These are phyloP conservation scores for Echeneis naucrates DNA, from an alignment of 2,797 vertebrate species.

Conservation along the genomic window DNA sequence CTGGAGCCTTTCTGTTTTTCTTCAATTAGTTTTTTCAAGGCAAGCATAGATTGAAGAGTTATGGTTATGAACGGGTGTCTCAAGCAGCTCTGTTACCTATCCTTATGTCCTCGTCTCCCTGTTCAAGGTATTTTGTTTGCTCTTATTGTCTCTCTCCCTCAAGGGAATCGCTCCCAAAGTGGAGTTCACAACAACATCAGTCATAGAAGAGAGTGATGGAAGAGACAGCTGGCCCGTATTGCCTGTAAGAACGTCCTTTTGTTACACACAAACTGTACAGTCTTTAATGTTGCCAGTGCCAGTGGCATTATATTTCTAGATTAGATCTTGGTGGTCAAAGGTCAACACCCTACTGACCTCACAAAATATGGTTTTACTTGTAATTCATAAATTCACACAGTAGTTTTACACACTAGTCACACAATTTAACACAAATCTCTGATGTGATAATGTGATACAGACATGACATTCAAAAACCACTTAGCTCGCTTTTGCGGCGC, in stretches of 20 bases:
- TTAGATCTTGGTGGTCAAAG: not conserved
- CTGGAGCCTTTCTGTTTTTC: conserved; percentile 67
- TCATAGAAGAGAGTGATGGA: conserved; percentile 90
- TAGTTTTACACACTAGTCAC: too few species aligned
- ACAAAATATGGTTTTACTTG: too few species aligned
- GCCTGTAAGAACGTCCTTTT: conserved; percentile 66
- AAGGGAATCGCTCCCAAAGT: conserved; percentile 96
- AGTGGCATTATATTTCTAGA: not conserved
- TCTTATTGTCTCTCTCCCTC: conserved; percentile 65
- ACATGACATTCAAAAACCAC: not conserved
- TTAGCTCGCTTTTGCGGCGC: conserved; percentile 1
- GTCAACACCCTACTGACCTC: not conserved
- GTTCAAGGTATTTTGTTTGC: conserved; percentile 77
- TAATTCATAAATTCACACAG: too few species aligned
- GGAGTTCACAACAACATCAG: conserved; percentile 91
- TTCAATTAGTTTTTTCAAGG: conserved; percentile 74
- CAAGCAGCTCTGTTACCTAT: conserved; percentile 79
- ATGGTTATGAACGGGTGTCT: conserved; percentile 82
- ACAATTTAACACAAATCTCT: not conserved
- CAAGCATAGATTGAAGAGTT: conserved; percentile 77
- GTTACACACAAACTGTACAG: conserved; percentile 1
- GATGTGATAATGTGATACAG: not conserved
- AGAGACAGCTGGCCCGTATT: conserved; percentile 61
- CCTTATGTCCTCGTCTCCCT: conserved; percentile 83
- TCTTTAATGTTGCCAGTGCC: too few species aligned